Evolutionary conservation across 2,888 invertebrate species (phyloP).

Genomic region (Drosophila percnosoma): DNA sequence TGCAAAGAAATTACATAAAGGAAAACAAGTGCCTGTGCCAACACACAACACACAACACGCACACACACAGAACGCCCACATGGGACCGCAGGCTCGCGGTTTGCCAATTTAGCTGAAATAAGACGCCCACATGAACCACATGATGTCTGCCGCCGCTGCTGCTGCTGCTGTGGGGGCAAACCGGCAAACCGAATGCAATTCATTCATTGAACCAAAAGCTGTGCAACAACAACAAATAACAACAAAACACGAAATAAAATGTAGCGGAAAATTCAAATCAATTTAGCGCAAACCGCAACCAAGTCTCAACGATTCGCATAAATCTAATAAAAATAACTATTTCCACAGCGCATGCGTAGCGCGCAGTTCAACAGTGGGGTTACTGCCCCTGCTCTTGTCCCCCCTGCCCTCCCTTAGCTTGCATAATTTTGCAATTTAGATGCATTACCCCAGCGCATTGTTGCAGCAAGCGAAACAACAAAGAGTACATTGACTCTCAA

Average conservation of each 20-base stretch:
- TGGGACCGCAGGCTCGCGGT: constrained; percentile 55
- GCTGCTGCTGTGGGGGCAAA: constrained; percentile 68
- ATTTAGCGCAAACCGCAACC: constrained; percentile 67
- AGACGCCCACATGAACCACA: constrained; percentile 72
- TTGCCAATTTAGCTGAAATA: constrained; percentile 80
- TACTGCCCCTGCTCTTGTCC: neutral
- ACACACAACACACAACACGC: constrained; percentile 30
- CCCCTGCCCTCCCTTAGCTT: neutral
- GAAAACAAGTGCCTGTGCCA: constrained; percentile 77
- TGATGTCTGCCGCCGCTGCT: constrained; percentile 28
- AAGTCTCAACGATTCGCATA: constrained; percentile 49
- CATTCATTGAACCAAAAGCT: constrained; percentile 60
- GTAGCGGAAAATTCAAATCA: constrained; percentile 76
- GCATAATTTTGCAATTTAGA: constrained; percentile 75
- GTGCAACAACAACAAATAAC: constrained; percentile 22
- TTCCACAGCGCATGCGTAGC: constrained; percentile 56
- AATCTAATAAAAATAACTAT: constrained; percentile 66
- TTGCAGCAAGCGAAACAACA: constrained; percentile 13
- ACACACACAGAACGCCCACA: constrained; percentile 54
- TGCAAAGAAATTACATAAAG: constrained; percentile 79
- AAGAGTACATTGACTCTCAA: constrained; percentile 53
- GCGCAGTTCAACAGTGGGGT: constrained; percentile 20
- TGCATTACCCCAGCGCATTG: constrained; percentile 48
- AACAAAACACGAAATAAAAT: constrained; percentile 33
- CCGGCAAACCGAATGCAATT: constrained; percentile 69